Evolutionary conservation across 2,888 invertebrate species (phyloP).

Genomic region (Asteroscopus sphinx): DNA sequence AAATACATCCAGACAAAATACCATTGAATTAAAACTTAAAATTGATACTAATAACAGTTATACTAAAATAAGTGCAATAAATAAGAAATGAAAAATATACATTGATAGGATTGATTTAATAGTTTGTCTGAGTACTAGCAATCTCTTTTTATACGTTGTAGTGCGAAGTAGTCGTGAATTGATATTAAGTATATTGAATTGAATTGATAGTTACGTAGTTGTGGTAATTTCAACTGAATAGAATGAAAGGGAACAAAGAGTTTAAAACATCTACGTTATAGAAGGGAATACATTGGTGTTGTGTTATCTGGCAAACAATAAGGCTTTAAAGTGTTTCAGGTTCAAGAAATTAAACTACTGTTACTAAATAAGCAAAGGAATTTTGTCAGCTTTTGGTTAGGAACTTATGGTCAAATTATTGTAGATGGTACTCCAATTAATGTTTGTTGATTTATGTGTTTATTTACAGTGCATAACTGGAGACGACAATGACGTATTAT

Average conservation of each 20-base stretch:
- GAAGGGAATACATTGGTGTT: conserved; percentile 23
- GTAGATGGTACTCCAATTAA: background rate
- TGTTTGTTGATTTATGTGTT: conserved; percentile 10
- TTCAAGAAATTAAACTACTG: conserved; percentile 44
- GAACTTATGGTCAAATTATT: background rate
- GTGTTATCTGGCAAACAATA: conserved; percentile 48
- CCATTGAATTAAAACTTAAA: too few relatives aligned
- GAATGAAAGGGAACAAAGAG: too few relatives aligned
- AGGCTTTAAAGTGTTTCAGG: conserved; percentile 44
- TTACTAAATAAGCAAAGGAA: conserved; percentile 11
- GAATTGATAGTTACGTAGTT: conserved; percentile 22
- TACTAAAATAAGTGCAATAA: conserved; percentile 5
- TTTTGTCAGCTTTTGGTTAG: conserved; percentile 29
- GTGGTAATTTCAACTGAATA: conserved; percentile 6
- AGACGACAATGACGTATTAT: conserved; percentile 73
- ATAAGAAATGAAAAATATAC: conserved; percentile 36
- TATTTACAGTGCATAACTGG: conserved; percentile 48
- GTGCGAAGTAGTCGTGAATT: conserved; percentile 26
- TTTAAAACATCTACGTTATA: conserved; percentile 13
- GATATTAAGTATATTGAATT: conserved; percentile 26
- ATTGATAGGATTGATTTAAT: too few relatives aligned
- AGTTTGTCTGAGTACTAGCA: too few relatives aligned
- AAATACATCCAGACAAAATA: background rate
- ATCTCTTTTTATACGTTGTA: conserved; percentile 20
- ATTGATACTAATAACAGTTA: too few relatives aligned